Conservation (phyloP, 2,888 invertebrate genomes). For the Drosophila stalkeri region DNA sequence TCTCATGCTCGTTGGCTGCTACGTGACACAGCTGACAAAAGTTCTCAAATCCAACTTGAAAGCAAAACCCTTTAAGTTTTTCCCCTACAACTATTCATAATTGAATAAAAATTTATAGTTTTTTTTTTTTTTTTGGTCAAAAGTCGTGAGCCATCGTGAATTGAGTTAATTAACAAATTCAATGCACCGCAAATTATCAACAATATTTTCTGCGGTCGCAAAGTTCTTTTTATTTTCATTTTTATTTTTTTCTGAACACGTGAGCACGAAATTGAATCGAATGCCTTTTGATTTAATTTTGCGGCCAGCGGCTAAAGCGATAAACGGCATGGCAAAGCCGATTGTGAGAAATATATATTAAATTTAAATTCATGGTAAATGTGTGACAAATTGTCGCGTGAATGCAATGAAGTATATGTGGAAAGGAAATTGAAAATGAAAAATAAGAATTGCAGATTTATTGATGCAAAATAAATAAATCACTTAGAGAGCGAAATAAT, state of each 20-base stretch:
- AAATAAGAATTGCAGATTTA: not conserved
- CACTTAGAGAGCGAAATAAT: no score
- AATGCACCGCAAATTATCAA: conserved; percentile 61
- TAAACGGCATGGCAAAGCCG: conserved; percentile 44
- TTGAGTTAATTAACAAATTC: conserved; percentile 73
- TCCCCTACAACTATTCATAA: conserved; percentile 21
- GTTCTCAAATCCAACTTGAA: not conserved
- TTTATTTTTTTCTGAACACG: not conserved
- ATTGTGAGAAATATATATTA: conserved; percentile 30
- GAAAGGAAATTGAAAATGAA: not conserved
- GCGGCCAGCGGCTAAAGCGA: conserved; percentile 40
- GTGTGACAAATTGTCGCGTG: conserved; percentile 36
- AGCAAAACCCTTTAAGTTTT: not conserved
- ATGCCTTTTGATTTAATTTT: conserved; percentile 71
- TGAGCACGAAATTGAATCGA: conserved; percentile 32
- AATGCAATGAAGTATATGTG: not conserved
- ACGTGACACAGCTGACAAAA: conserved; percentile 38
- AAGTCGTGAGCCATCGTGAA: conserved; percentile 46
- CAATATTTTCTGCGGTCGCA: conserved; percentile 41
- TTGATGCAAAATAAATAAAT: no score
- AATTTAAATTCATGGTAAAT: conserved; percentile 66
- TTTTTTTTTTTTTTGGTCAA: conserved; percentile 4
- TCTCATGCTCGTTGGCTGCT: conserved; percentile 28
- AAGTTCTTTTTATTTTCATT: not conserved
- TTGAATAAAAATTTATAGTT: conserved; percentile 54